These are phyloP conservation scores for Hippotragus niger DNA, from an alignment of 2,113 vertebrate genomes.

Conservation along the genomic window DNA sequence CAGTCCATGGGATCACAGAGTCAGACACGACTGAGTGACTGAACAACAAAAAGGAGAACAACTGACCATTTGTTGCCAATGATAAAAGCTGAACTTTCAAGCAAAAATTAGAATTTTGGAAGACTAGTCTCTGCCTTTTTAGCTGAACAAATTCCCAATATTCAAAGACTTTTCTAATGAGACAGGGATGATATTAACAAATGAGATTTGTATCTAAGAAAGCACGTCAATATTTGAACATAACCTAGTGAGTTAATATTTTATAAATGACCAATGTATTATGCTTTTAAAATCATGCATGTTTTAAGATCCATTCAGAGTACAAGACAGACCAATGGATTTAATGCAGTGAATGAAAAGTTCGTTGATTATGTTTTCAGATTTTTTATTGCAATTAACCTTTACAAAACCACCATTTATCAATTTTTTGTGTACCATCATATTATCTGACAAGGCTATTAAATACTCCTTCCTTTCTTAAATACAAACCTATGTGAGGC, in stretches of 20 bases:
- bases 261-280: not conserved
- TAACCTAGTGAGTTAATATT: not conserved
- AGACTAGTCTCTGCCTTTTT: not conserved
- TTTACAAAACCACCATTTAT: not conserved
- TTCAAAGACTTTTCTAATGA: not conserved
- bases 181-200: not conserved
- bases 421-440: not conserved
- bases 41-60: not conserved
- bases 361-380: not conserved
- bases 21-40: not conserved
- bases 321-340: not conserved
- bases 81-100: not conserved
- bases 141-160: not conserved
- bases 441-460: not conserved
- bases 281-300: not conserved
- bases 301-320: not conserved
- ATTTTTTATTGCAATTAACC: not conserved
- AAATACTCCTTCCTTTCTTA: not conserved
- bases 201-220: not conserved
- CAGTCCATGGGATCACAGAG: not conserved
- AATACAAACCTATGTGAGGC: not conserved
- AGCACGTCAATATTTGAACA: not conserved
- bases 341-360: not conserved
- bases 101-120: not conserved
- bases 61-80: not conserved